Evolutionary conservation across 2,888 invertebrate genomes (phyloP), one percentile per base, ranked within the genome.

Genomic region (Leistus spinibarbis): DNA sequence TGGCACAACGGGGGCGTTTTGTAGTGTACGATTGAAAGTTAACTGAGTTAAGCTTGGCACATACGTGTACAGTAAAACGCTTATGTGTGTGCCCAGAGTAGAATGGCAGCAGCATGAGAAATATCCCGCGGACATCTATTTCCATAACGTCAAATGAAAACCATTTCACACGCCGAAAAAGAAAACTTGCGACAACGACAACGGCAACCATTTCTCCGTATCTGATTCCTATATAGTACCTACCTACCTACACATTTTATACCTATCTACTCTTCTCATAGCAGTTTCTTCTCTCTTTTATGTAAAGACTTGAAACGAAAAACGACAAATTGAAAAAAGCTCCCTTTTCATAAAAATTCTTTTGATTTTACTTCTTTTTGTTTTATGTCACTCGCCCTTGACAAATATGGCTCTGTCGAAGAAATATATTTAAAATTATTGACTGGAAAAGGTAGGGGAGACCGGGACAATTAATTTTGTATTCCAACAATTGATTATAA

Each of bases 81-180:
- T 40, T 40, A 40, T 40, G 40, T 40, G 40, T 13, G 40, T 40
- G 7, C 40, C 10, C 13, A 10, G 40, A 40, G 5, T 13, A 40
- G 40, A 40, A 40, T 40, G 40, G 40, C 3, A 13, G 40, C 40
- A 40, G 40, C n/a, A n/a, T n/a, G 60, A 60, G 60, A 60, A 60
- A 60, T 60, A 20, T 19, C 60, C 60, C 60, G 60, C 20, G 22
- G 60, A 60, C 60, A 60, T 60, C 60, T 22, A 60, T 60, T 60
- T 60, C 19, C 60, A 60, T 60, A 60, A 60, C 60, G 60, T 60
- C 60, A 60, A 60, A 60, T 60, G 60, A 60, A 60, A 60, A 19
- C 60, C 60, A 22, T 60, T 17, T 40, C 40, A 40, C 40, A 40
- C 40, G 5, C 40, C 40, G 40, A 40, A 40, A 40, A 40, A 40